These are phyloP conservation scores for Alexandromys fortis DNA, from an alignment of 2,113 vertebrate genomes.

Conservation along the genomic window DNA sequence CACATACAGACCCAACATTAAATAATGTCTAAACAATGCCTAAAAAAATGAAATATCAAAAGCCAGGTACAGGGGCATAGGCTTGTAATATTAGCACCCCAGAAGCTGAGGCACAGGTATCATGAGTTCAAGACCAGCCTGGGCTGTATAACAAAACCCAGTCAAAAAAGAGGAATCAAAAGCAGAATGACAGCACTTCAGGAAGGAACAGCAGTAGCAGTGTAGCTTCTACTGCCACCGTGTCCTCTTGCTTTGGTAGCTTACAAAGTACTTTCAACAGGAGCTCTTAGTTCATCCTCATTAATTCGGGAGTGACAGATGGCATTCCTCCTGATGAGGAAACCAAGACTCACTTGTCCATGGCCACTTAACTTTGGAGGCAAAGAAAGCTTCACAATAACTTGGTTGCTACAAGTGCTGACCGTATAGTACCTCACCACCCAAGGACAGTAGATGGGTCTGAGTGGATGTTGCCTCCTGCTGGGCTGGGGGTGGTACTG, in stretches of 20 bases:
- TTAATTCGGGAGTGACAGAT: background rate
- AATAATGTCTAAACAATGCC: background rate
- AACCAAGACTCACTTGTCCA: background rate
- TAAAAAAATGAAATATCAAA: background rate
- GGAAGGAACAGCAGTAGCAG: background rate
- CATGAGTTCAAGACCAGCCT: background rate
- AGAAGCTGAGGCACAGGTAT: background rate
- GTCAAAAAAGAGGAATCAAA: background rate
- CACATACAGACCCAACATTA: background rate
- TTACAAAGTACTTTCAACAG: background rate
- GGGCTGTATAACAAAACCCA: background rate
- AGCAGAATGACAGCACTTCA: background rate
- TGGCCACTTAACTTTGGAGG: background rate
- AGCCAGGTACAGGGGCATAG: background rate
- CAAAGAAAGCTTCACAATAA: background rate
- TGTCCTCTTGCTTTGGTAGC: background rate
- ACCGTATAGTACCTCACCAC: too few relatives aligned
- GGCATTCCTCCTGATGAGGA: background rate
- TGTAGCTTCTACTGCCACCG: background rate
- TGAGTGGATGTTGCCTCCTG: rapidly evolving
- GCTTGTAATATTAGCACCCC: background rate
- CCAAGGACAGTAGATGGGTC: background rate
- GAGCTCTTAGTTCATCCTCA: background rate
- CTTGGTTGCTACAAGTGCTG: background rate
- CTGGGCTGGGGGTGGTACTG: rapidly evolving